Base-by-base conservation (phyloP, 2,888 invertebrate species). In the Papilio elwesi region DNA sequence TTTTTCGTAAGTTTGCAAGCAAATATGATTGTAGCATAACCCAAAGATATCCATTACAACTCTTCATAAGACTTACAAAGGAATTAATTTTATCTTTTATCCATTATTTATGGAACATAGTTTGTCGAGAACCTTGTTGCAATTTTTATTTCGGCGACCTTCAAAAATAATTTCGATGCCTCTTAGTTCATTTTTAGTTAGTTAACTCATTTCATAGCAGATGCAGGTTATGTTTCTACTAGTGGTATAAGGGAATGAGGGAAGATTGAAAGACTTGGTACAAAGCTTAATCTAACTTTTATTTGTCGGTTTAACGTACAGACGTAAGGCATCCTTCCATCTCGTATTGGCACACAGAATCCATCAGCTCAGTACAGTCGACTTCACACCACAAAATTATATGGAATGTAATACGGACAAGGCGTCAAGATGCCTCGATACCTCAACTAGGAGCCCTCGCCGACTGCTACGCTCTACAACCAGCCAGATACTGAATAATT, bases 221-320 rank as follows among this genome's bases (percentile, higher is more conserved):
- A 26, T 26, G 26, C 26, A 26, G 26, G 26, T 26, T 26, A 26
- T 26, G 26, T 26, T 26, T 26, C 26, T 26, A 26, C 26, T 26
- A 2, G 26, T 26, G 2, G 26, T 26, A 26, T 26, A 26, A 7
- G 43, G 62, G 38, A 36, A 15, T 62, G 59, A 67, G 70, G 74
- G 68, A 76, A 80, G 85, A 87, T 85, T 85, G 89, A 76, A 90
- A 89, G 73, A 83, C 87, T 72, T 76, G 74, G 78, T 88, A 86
- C 90, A 92, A 93, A 93, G 93, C 93, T 93, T 93, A 93, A 80
- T 87, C 91, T 92, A 92, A 80, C 82, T 85, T 92, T 93, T 93
- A 93, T 93, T 93, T 93, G 93, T 93, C 93, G 91, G 90, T 91
- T 92, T 88, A 91, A 92, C 90, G 85, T 92, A 92, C 91, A 90